Base-by-base conservation (phyloP, 2,797 vertebrate genomes). In the Manis javanica region DNA sequence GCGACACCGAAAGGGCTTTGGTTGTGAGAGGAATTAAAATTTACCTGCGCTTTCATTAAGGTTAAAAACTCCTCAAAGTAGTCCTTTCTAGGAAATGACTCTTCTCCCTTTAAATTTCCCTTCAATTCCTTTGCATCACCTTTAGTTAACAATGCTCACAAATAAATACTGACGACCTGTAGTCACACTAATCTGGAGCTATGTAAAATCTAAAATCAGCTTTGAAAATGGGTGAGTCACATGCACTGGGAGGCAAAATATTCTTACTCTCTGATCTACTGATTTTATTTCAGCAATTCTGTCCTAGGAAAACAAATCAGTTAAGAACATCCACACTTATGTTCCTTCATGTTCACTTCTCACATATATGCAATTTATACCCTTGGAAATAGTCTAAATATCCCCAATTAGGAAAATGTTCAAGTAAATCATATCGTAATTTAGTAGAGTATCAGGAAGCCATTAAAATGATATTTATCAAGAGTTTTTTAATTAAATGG, bases 91-190 rank as follows among this genome's bases (percentile, higher is more conserved):
- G 64, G 89, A 91, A 91, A 95, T 71, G n/a, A 87, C 24, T n/a
- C 9, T 24, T 39, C 37, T 39, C 49, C 29, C 46, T 86, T 95
- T 84, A 90, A 90, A 84, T 95, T 85, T 90, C 18, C 55, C 19
- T 90, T 87, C 55, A 91, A 46, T 96, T 93, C 92, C 4, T 63
- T 86, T 83, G n/a, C 55, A 77, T 93, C 94, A 72, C 24, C 49
- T 87, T 71, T 93, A 82, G 42, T 84, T 91, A 91, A 69, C 72
- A 95, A 72, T 72, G 92, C 68, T 61, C 79, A 83, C 69, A 96
- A 96, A 88, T 92, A 88, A 96, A 92, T 88, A 95, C 63, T 89
- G 82, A 96, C 89, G 71, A 16, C 46, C 34, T 21, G 23, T 51
- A 86, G 51, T 39, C 39, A 34, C 59, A 86, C 16, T n/a, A 89